Conservation (phyloP, 2,797 vertebrate genomes). For the Ceyx erithaca region DNA sequence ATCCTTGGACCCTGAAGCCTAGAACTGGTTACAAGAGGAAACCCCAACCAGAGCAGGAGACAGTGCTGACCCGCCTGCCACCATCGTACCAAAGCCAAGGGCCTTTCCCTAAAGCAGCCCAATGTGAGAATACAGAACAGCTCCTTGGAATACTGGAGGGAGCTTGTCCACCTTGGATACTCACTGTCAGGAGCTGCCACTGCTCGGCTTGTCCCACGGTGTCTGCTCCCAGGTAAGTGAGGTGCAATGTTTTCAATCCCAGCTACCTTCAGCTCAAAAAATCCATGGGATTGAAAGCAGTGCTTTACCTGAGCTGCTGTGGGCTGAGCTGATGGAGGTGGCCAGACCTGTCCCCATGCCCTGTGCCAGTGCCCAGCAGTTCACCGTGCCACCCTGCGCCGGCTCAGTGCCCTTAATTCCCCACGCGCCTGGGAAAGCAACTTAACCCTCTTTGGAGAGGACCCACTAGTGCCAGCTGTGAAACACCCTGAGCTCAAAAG, state of each 20-base stretch:
- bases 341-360: neutral
- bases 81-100: rapidly evolving
- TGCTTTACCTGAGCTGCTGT: neutral
- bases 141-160: neutral
- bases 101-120: neutral
- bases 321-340: neutral
- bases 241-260: rapidly evolving
- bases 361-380: neutral
- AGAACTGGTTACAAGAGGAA: neutral
- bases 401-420: neutral
- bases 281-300: rapidly evolving
- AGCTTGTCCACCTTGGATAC: rapidly evolving
- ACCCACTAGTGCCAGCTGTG: neutral
- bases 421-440: neutral
- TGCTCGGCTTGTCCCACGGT: neutral
- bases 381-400: neutral
- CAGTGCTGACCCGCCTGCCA: neutral
- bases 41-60: neutral
- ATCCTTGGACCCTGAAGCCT: neutral
- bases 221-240: neutral
- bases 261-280: neutral
- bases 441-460: neutral
- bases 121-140: neutral
- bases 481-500: neutral
- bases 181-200: rapidly evolving